A percentile compares a stretch with the other conserved stretches of the same genome.
These are phyloP conservation scores for Diarsia dahlii DNA, from an alignment of 2,888 invertebrate species.

Conservation along the genomic window DNA sequence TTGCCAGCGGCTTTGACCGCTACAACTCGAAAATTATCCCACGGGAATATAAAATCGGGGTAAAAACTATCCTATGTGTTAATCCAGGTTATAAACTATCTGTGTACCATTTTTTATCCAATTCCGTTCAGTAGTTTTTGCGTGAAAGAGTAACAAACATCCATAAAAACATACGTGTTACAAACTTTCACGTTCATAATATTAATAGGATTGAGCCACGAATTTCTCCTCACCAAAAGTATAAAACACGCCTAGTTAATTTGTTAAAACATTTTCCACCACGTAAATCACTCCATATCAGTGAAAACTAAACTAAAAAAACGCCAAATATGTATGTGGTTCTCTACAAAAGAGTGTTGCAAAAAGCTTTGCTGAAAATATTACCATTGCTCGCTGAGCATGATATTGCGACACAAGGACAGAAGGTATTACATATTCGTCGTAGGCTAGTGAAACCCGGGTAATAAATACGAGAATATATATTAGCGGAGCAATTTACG, in stretches of 20 bases:
- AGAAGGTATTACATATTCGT: constrained; percentile 37
- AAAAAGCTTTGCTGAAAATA: constrained; percentile 38
- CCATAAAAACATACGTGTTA: too few species aligned
- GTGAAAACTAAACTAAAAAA: constrained; percentile 23
- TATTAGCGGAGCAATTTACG: constrained; percentile 65
- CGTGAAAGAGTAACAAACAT: too few species aligned
- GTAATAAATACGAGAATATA: constrained; percentile 57
- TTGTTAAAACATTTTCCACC: constrained; percentile 9
- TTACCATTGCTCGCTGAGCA: constrained; percentile 25
- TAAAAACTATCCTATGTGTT: too few species aligned
- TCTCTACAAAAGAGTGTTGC: constrained; percentile 11
- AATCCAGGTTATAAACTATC: too few species aligned
- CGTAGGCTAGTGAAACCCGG: constrained; percentile 15
- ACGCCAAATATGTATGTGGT: background rate
- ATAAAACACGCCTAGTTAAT: constrained; percentile 6
- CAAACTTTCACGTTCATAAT: too few species aligned
- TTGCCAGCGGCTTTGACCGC: too few species aligned
- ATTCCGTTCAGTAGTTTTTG: too few species aligned
- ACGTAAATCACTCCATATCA: constrained; percentile 23
- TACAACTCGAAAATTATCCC: too few species aligned
- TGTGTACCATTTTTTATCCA: too few species aligned
- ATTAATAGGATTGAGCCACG: too few species aligned
- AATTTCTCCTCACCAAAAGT: background rate
- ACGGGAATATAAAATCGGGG: too few species aligned
- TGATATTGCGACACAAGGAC: constrained; percentile 31